phyloP scores from a whole-genome alignment of 1,140 invertebrate genomes.

The Teleopsis dalmanni region DNA sequence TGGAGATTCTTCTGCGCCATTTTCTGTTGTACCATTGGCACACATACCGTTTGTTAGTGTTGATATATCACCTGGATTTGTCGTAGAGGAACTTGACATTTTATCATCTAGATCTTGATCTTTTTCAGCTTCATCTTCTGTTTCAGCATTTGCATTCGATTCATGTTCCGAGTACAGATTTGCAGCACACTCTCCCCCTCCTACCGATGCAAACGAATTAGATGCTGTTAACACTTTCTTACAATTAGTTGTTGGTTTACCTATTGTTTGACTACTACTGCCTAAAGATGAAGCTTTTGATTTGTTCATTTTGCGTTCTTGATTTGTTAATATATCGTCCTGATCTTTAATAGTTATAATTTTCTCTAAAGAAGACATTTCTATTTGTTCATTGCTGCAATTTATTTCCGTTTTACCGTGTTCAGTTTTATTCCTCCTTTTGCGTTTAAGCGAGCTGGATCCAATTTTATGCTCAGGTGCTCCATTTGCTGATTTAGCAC shows the following conservation, averaged over 20 bases:
- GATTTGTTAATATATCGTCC: not conserved
- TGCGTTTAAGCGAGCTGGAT: too few relatives aligned
- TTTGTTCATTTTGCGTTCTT: slow-evolving; percentile 24
- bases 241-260: slow-evolving; percentile 26
- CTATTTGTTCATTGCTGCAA: slow-evolving; percentile 24
- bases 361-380: slow-evolving; percentile 30
- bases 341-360: slow-evolving; percentile 13
- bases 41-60: slow-evolving; percentile 39
- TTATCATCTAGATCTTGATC: slow-evolving; percentile 21
- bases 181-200: not conserved
- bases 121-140: not conserved
- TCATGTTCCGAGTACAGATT: not conserved
- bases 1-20: slow-evolving; percentile 57
- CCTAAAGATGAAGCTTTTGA: slow-evolving; percentile 35
- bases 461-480: too few relatives aligned
- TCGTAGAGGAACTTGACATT: slow-evolving; percentile 33
- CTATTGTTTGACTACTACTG: slow-evolving; percentile 36
- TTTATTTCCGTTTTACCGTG: not conserved
- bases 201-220: slow-evolving; percentile 31
- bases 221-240: slow-evolving; percentile 31
- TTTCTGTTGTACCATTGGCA: slow-evolving; percentile 17
- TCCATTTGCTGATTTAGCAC: slow-evolving; percentile 11
- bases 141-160: not conserved
- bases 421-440: slow-evolving; percentile 1
- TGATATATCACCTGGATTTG: slow-evolving; percentile 44